phyloP scores from a whole-genome alignment of 2,888 invertebrate species.

The Monochamus alternatus region DNA sequence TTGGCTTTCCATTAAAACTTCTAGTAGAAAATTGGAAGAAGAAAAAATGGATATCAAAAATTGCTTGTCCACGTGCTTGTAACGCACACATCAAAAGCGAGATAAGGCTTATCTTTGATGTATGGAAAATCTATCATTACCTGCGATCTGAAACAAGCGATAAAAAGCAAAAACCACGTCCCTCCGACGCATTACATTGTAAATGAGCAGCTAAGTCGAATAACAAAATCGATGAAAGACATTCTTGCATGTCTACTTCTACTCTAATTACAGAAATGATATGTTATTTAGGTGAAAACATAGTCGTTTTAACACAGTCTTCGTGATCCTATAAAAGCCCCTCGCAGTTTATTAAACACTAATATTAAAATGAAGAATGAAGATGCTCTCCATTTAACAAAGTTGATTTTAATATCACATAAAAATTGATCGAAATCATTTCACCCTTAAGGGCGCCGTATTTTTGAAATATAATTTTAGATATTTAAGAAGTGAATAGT shows the following conservation, averaged over 20 bases:
- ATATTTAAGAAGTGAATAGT: too few species aligned
- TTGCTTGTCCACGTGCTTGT: neutral
- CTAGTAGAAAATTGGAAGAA: too few species aligned
- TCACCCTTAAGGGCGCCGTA: too few species aligned
- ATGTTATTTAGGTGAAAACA: neutral
- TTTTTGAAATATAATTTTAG: too few species aligned
- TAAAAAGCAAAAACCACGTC: neutral
- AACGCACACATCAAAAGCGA: too few species aligned
- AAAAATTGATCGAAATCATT: too few species aligned
- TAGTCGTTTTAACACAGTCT: neutral
- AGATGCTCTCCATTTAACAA: too few species aligned
- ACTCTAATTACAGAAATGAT: neutral
- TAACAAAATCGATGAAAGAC: constrained; percentile 8
- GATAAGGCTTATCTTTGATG: constrained; percentile 2
- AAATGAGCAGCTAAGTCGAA: neutral
- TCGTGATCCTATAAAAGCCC: too few species aligned
- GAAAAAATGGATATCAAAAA: neutral
- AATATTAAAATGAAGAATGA: too few species aligned
- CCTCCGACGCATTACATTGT: neutral
- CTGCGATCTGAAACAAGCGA: neutral
- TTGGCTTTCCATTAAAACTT: too few species aligned
- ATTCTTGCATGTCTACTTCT: neutral
- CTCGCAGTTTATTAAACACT: too few species aligned
- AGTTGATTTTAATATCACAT: too few species aligned
- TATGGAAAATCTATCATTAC: constrained; percentile 21